Base-by-base conservation (phyloP, 1,140 invertebrate genomes). In the Drosophila ironensis region DNA sequence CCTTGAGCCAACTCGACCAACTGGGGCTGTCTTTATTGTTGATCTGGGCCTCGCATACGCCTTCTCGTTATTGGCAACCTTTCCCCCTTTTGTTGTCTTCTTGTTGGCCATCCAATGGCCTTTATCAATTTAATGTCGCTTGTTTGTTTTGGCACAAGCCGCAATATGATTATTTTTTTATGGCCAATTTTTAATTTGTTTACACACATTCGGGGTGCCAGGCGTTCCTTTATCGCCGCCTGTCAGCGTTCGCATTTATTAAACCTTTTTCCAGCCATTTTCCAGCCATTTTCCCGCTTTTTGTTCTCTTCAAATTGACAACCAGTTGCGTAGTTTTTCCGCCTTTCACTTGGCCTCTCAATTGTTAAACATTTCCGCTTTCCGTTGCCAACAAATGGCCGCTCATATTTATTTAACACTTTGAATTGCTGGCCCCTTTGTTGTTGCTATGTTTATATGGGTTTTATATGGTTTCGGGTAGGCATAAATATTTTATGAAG, bases 81-180 rank as follows among this genome's bases (percentile, higher is more conserved):
- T 17, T 25, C 30, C 44, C 27, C 47, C 11, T 6, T 46, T 72
- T 51, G n/a, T n/a, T n/a, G n/a, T n/a, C n/a, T n/a, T n/a, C n/a
- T n/a, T n/a, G n/a, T 11, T 63, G 47, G 54, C 57, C 40, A 16
- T 33, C 30, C 30, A 12, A n/a, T 50, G 46, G 14, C 35, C 52
- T 56, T 72, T 72, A 72, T 72, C 70, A 72, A 72, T 72, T 71
- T 72, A 72, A 72, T 72, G 70, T 72, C 57, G 50, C 67, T 72
- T 84, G 57, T 71, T 84, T 57, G 66, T 84, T 51, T 69, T 84
- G 68, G 53, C 47, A 40, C 70, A 24, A 16, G 52, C 78, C 50
- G 75, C 78, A 82, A 73, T 69, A 84, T 82, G 78, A 82, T 84
- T 84, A 86, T 84, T 71, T 86, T 84, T 86, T 86, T 86, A 86